A percentile compares a stretch with the other conserved stretches of the same genome.
Evolutionary conservation across 2,888 invertebrate genomes (phyloP).

Genomic region (Cataglyphis altisquamis): DNA sequence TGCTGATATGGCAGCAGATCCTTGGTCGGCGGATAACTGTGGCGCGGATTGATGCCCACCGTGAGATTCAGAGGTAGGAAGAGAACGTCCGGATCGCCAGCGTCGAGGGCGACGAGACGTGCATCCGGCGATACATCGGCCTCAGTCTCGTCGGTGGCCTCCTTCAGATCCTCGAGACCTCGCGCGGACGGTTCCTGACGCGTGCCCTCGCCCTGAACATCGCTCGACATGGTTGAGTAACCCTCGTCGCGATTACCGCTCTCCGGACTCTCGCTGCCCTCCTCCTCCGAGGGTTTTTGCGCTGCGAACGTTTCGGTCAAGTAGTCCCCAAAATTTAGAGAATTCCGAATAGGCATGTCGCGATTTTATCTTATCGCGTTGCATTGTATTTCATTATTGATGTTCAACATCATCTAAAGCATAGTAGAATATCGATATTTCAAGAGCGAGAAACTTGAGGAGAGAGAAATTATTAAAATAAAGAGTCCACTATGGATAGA

Average conservation of each 20-base stretch:
- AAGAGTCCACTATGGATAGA: background rate
- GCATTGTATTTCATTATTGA: background rate
- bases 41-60: constrained; percentile 89
- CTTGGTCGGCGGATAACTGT: constrained; percentile 91
- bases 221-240: constrained; percentile 94
- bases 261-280: constrained; percentile 91
- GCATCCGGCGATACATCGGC: constrained; percentile 86
- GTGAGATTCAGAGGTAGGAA: constrained; percentile 91
- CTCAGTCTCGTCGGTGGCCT: constrained; percentile 91
- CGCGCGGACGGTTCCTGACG: constrained; percentile 87
- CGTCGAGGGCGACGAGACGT: constrained; percentile 88
- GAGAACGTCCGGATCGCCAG: constrained; percentile 89
- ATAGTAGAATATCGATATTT: constrained; percentile 2
- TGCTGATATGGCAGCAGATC: constrained; percentile 91
- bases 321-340: background rate
- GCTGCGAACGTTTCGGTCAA: constrained; percentile 78
- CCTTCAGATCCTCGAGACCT: constrained; percentile 91
- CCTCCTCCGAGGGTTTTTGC: constrained; percentile 89
- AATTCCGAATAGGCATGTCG: background rate
- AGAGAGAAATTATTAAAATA: background rate
- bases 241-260: constrained; percentile 93
- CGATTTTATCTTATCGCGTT: background rate
- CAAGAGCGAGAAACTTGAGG: background rate
- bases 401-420: background rate
- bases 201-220: constrained; percentile 92